Percentiles rank a stretch among this genome's conserved stretches.
Evolutionary conservation across 53 echinoderm and acorn worm genomes (phyloP).

Genomic region (Paracentrotus lividus): DNA sequence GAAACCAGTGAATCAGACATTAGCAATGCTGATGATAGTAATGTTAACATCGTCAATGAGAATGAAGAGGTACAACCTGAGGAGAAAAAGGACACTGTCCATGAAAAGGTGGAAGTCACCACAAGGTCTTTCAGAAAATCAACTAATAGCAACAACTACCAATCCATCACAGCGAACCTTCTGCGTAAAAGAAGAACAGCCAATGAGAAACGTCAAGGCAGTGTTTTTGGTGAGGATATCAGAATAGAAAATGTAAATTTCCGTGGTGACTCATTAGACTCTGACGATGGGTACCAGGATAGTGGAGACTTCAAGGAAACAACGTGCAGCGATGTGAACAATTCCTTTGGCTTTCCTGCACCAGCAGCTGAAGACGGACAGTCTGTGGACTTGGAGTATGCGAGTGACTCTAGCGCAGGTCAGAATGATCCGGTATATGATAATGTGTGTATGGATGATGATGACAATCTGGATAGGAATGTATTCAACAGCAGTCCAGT

Average conservation of each 20-base stretch:
- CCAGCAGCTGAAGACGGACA: conserved; percentile 56
- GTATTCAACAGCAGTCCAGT: conserved; percentile 82
- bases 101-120: neutral
- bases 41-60: conserved; percentile 50
- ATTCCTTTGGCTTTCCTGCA: conserved; percentile 58
- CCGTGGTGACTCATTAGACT: conserved; percentile 64
- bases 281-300: conserved; percentile 66
- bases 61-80: conserved; percentile 32
- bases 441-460: conserved; percentile 68
- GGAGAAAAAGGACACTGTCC: conserved; percentile 45
- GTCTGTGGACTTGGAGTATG: conserved; percentile 66
- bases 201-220: conserved; percentile 64
- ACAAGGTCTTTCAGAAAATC: conserved; percentile 48
- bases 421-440: conserved; percentile 70
- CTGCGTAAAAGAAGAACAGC: conserved; percentile 30
- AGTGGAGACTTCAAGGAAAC: conserved; percentile 65
- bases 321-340: conserved; percentile 65
- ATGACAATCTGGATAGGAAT: conserved; percentile 60
- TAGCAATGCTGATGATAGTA: conserved; percentile 67
- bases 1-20: conserved; percentile 71
- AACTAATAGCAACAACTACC: conserved; percentile 28
- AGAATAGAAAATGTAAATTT: conserved; percentile 65
- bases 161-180: conserved; percentile 46
- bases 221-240: conserved; percentile 68
- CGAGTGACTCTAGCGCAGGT: conserved; percentile 59